Evolutionary conservation across 2,113 vertebrate genomes (phyloP), one percentile per base, ranked within the genome.

Genomic region (Cebus imitator): DNA sequence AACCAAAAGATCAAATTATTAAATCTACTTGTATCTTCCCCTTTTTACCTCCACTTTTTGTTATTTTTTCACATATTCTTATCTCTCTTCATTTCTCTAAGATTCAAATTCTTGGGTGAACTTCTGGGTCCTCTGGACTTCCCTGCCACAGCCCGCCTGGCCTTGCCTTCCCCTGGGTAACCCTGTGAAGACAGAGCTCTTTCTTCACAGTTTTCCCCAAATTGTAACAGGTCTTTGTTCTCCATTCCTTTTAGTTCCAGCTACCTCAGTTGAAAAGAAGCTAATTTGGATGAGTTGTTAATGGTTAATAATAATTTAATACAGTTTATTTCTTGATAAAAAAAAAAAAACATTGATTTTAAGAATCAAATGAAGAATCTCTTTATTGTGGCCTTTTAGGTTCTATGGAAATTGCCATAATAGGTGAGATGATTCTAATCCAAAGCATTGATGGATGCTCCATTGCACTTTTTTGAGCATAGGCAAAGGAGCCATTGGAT

Each of bases 241-340:
- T 91, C 61, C 57, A 72, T 32, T 88, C 32, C 40, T 68, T 93
- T 83, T 82, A 81, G 37, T 48, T 88, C 79, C 40, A 80, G 70
- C 37, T 95, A 93, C 61, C 72, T 83, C 75, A 93, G 70, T 79
- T 80, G 48, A 94, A 91, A 96, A 83, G 73, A n/a, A 80, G 57
- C 32, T 89, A 76, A 94, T 86, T 64, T 90, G n/a, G 30, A 86
- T 91, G n/a, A 76, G 40, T 82, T 97, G 72, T 82, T 89, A 87
- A 85, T 79, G 40, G n/a, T 80, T 91, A 85, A 91, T 82, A 82
- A 93, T 68, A 93, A 93, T 55, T 93, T 88, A 81, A 85, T 82
- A 70, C n/a, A 82, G 68, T 90, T 92, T 76, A 55, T 79, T 91
- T 93, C 48, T 86, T 48, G 43, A 91, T 75, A 7, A 88, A 40